These are phyloP conservation scores for Lasiurus borealis DNA, from an alignment of 2,113 vertebrate genomes.

Conservation along the genomic window DNA sequence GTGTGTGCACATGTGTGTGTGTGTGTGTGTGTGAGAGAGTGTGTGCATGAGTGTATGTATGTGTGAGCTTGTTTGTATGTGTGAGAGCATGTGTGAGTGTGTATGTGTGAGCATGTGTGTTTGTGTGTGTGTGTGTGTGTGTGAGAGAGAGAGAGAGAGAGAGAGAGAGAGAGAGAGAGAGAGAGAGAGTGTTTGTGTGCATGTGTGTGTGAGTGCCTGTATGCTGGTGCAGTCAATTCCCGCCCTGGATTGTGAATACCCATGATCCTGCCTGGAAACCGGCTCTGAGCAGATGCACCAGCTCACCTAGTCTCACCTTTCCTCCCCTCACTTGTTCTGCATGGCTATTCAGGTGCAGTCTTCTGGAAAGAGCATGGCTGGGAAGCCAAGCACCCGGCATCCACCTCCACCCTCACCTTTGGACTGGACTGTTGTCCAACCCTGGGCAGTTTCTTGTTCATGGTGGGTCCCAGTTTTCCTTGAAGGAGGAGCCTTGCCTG, in stretches of 20 bases:
- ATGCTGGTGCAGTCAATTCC: accelerated
- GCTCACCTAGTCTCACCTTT: background rate
- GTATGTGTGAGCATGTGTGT: no score
- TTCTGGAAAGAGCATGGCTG: background rate
- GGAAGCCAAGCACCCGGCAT: background rate
- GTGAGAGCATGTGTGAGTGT: no score
- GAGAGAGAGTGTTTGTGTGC: no score
- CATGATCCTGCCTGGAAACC: background rate
- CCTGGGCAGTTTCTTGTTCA: background rate
- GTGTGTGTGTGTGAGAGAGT: background rate
- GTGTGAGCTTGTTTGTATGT: no score
- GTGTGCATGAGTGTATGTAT: background rate
- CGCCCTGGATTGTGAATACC: background rate
- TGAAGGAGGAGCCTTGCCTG: accelerated
- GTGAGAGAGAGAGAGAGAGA: no score
- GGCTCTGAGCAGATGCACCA: background rate
- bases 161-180: no score
- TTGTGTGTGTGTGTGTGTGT: no score
- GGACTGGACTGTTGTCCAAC: background rate
- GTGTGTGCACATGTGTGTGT: background rate
- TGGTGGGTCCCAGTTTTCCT: background rate
- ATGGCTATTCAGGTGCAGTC: background rate
- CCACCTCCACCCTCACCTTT: background rate
- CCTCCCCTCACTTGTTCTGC: background rate
- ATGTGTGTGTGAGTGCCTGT: background rate